Base-by-base conservation (phyloP, 2,113 vertebrate species). In the Thoracochromis brauschi region DNA sequence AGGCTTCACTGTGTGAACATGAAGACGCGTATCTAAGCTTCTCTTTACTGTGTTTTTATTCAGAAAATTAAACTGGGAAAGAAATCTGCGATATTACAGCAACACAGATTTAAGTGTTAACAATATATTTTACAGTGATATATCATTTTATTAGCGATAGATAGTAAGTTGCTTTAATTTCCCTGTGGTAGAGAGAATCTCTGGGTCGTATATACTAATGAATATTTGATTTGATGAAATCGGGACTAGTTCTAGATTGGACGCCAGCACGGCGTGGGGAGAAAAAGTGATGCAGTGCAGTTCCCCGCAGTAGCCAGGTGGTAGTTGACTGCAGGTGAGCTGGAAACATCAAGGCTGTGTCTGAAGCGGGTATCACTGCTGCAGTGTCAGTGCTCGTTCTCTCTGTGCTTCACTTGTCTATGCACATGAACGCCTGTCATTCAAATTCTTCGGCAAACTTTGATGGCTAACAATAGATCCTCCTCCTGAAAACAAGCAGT, bases 211-310 rank as follows among this genome's bases (percentile, higher is more conserved):
- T 29, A 26, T 0, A 7, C 21, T 71, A 17, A 0, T 45, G 2
- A 26, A 26, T 47, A 26, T 4, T 3, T 26, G 9, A 31, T 60
- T 35, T 19, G 68, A 45, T 14, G 42, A 65, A 38, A 0, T 19
- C 0, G 2, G 45, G 45, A 49, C 26, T n/a, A 5, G 60, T 8
- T 31, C 7, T n/a, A 78, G 42, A 49, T 49, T 0, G 24, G 40
- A 5, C 16, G 0, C 1, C 71, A 19, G 42, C 14, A 78, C 2
- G 0, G 26, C 7, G 4, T n/a, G 26, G 4, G 42, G 29, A 29
- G 26, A 13, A 13, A 49, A n/a, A 85, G 75, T 91, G 91, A 91
- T 93, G 92, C 89, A 91, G 80, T 94, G 90, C 93, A 94, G 91
- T n/a, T 79, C 84, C 88, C 89, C 91, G 91, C 90, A 90, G 87